Base-by-base conservation (phyloP, 1,140 invertebrate genomes). In the Ectropis grisescens region DNA sequence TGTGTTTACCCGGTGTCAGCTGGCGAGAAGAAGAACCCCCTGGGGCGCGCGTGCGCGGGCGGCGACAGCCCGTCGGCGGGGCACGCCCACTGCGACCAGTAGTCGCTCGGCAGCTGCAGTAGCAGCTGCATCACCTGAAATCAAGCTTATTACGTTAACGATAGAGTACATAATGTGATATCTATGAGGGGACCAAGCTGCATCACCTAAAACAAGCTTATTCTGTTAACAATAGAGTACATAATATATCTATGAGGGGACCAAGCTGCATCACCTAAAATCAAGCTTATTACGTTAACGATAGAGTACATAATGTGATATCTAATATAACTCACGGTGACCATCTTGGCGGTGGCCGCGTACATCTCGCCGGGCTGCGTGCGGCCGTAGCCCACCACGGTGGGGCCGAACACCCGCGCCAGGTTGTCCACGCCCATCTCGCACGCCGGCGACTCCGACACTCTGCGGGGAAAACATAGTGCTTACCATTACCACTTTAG, bases 401-500 rank as follows among this genome's bases (percentile, higher is more conserved):
- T 94, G 2, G 93, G 93, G 0, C 90, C 93, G 71, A 95, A 93
- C 8, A 94, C 86, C 66, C 88, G 92, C 0, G 91, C 87, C 24
- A 95, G 64, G 79, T 93, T 94, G 26, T 80, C 81, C 3, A 87
- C 74, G 1, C 89, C 87, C 93, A 95, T 95, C 78, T 91, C 91
- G 42, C 90, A 92, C 13, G 90, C 89, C 0, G 85, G 81, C 50
- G 84, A 86, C 44, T 89, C 87, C 0, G 91, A 87, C 35, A 95
- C 88, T 57, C 91, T 88, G 60, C n/a, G n/a, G n/a, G n/a, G n/a
- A n/a, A n/a, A n/a, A n/a, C n/a, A n/a, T n/a, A n/a, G n/a, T n/a
- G n/a, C n/a, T n/a, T n/a, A n/a, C n/a, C n/a, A n/a, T n/a, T n/a
- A n/a, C n/a, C n/a, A n/a, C n/a, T n/a, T n/a, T n/a, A n/a, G n/a